These are phyloP conservation scores for Macaria notata DNA, from an alignment of 2,888 invertebrate species.

Conservation along the genomic window DNA sequence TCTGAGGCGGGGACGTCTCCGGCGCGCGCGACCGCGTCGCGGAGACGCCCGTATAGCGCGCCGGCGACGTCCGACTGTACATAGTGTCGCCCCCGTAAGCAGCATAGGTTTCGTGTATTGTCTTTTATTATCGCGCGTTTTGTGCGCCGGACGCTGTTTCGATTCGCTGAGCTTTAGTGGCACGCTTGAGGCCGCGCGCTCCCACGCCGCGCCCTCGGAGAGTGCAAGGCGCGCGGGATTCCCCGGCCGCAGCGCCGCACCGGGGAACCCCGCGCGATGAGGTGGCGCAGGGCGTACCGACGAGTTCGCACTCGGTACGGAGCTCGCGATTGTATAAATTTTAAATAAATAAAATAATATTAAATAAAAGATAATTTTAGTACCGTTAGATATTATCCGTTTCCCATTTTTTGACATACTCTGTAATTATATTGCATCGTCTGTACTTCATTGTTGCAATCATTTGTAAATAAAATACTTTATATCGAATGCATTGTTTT, in stretches of 20 bases:
- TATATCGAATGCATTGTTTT: constrained; percentile 55
- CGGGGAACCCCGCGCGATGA: no score
- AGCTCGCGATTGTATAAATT: constrained; percentile 67
- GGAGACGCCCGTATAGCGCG: constrained; percentile 29
- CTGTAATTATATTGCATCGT: constrained; percentile 82
- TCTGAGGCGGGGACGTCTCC: constrained; percentile 66
- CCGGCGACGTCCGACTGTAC: constrained; percentile 23
- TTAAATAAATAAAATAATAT: constrained; percentile 58
- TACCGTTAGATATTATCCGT: constrained; percentile 80
- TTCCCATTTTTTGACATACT: constrained; percentile 80
- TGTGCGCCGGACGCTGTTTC: constrained; percentile 47
- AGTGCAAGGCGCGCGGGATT: no score
- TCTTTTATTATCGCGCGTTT: constrained; percentile 39
- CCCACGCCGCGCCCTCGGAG: neutral
- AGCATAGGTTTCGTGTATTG: constrained; percentile 30
- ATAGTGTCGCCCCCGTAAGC: constrained; percentile 22
- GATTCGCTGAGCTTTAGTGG: constrained; percentile 57
- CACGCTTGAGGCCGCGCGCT: constrained; percentile 33
- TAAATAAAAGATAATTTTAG: constrained; percentile 66
- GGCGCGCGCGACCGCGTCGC: constrained; percentile 27
- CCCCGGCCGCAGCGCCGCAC: no score
- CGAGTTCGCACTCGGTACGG: constrained; percentile 39
- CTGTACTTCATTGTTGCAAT: constrained; percentile 83
- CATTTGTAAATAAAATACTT: constrained; percentile 84
- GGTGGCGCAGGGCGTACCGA: constrained; percentile 29